These are phyloP conservation scores for Crotalus helleri DNA, from an alignment of 2,113 vertebrate genomes.

Conservation along the genomic window DNA sequence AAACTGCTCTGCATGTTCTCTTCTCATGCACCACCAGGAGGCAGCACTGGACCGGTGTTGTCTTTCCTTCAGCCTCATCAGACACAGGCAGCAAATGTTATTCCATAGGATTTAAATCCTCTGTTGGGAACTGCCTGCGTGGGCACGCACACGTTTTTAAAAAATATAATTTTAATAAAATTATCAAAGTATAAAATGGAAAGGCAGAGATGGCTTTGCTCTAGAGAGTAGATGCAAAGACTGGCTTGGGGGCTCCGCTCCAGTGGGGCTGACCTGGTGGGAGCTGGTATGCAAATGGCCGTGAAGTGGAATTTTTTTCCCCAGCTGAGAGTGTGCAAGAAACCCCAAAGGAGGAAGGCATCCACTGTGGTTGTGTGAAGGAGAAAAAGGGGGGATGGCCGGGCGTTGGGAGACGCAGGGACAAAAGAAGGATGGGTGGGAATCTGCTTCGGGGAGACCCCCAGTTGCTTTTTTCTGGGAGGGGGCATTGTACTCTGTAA, in stretches of 20 bases:
- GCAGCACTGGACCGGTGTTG: not conserved
- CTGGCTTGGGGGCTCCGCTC: rapidly evolving
- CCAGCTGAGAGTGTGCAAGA: too few species aligned
- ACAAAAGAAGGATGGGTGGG: too few species aligned
- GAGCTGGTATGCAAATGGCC: not conserved
- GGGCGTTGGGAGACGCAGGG: too few species aligned
- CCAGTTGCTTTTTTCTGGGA: too few species aligned
- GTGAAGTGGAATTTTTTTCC: not conserved
- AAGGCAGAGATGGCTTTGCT: not conserved
- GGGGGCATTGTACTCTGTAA: too few species aligned
- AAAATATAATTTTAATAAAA: not conserved
- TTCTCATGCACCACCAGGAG: not conserved
- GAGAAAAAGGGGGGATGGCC: too few species aligned
- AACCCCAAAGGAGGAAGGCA: too few species aligned
- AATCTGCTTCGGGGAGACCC: too few species aligned
- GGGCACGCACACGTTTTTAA: not conserved
- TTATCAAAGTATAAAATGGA: not conserved
- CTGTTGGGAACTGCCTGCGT: rapidly evolving
- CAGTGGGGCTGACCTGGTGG: not conserved
- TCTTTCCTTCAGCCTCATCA: not conserved
- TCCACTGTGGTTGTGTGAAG: too few species aligned
- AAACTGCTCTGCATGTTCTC: not conserved
- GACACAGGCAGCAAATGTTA: not conserved
- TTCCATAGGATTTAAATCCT: not conserved
- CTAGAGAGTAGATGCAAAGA: not conserved